phyloP scores from a whole-genome alignment of 2,888 invertebrate species.

The Tipula unca region DNA sequence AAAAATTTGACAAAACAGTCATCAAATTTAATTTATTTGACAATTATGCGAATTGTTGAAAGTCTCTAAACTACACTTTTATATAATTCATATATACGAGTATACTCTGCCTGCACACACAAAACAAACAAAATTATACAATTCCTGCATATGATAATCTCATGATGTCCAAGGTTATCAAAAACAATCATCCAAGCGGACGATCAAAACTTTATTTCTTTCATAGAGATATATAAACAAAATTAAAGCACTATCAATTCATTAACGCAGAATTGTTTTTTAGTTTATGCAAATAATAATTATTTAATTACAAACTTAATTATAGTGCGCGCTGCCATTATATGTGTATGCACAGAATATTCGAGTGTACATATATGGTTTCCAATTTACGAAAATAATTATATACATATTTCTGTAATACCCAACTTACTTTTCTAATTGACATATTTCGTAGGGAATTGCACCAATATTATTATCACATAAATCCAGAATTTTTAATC shows the following conservation, averaged over 20 bases:
- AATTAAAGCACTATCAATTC: background rate
- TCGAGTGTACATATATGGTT: background rate
- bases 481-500: conserved; percentile 56
- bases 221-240: no score
- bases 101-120: background rate
- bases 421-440: conserved; percentile 47
- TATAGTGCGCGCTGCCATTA: background rate
- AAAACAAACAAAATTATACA: background rate
- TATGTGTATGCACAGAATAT: background rate
- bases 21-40: no score
- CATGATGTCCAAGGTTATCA: background rate
- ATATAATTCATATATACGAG: no score
- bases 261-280: background rate
- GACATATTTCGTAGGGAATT: conserved; percentile 55
- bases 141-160: background rate
- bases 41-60: no score
- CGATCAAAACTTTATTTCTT: background rate
- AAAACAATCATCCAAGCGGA: background rate
- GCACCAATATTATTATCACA: conserved; percentile 58
- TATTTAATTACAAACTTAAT: background rate
- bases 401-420: background rate
- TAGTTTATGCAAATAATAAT: background rate
- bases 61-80: no score
- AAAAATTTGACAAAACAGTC: no score
- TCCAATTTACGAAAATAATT: background rate